Conservation (phyloP, 2,113 vertebrate species). For the Balaeniceps rex region DNA sequence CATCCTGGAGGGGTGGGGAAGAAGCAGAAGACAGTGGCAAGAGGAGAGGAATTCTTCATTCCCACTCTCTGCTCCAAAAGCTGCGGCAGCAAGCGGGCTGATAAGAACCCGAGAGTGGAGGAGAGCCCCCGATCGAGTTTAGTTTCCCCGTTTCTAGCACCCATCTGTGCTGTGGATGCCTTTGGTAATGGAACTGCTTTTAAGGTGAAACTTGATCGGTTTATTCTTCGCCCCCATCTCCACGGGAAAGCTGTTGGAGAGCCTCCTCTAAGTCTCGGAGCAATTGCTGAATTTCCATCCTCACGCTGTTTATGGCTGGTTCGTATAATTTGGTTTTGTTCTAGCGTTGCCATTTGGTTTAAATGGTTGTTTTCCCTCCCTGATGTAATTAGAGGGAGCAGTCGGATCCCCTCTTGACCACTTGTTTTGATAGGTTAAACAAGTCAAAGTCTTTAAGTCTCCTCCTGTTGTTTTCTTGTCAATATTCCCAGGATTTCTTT, state of each 20-base stretch:
- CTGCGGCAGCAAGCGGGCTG: accelerated
- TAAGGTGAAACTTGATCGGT: neutral
- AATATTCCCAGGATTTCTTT: neutral
- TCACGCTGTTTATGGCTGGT: accelerated
- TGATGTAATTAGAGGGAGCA: neutral
- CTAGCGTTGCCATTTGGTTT: neutral
- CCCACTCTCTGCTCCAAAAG: accelerated
- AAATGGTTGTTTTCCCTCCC: neutral
- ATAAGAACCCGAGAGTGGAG: neutral
- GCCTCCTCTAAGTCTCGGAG: accelerated
- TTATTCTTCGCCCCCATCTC: neutral
- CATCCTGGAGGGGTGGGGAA: neutral
- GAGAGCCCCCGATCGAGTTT: neutral
- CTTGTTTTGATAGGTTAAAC: neutral
- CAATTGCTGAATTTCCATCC: neutral
- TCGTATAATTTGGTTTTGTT: neutral
- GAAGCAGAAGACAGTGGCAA: neutral
- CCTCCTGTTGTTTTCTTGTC: neutral
- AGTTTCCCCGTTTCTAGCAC: neutral
- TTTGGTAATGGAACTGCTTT: neutral
- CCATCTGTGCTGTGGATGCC: neutral
- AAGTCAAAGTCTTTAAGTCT: neutral
- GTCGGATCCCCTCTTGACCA: neutral
- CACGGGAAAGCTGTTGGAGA: neutral
- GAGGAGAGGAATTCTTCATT: neutral